Base-by-base conservation (phyloP, 2,797 vertebrate species). In the Acanthurus lineatus region DNA sequence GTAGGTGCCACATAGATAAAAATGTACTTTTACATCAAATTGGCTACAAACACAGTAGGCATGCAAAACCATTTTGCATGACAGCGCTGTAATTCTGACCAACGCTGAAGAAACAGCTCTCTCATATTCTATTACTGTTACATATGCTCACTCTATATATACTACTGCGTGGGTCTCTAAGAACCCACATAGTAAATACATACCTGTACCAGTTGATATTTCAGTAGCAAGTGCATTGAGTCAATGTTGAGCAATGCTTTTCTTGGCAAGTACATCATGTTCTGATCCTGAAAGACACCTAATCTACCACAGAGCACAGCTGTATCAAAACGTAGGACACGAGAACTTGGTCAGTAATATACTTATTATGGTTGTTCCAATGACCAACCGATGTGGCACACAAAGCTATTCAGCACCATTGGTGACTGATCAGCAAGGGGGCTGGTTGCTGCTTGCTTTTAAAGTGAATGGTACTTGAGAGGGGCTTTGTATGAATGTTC, bases 161-260 rank as follows among this genome's bases (percentile, higher is more conserved):
- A 53, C 71, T 32, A n/a, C 49, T 48, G 32, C 56, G 49, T n/a
- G 69, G 25, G 63, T 66, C 58, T 73, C 45, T 64, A 58, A 81
- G 62, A 82, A 28, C 5, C 62, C 66, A 73, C 68, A 75, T 42
- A 59, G 53, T 69, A 35, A 80, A 82, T 58, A 66, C 9, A 61
- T 35, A 63, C 51, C 65, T 86, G 79, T 72, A 69, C 52, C 38
- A 17, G 6, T 51, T 58, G 68, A 69, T 84, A 86, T 85, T 89
- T 86, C 61, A 40, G 65, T 60, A 66, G 53, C 32, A 79, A 84
- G 65, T 67, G 20, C 28, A 17, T 40, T 73, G 47, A 71, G 40
- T 5, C n/a, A 40, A 65, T 25, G 47, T 9, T 49, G 17, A 49
- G 51, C 51, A 22, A 69, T 14, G 38, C 58, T 86, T 79, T 69